phyloP scores from a whole-genome alignment of 2,888 invertebrate genomes.

The Heliconius aoede region DNA sequence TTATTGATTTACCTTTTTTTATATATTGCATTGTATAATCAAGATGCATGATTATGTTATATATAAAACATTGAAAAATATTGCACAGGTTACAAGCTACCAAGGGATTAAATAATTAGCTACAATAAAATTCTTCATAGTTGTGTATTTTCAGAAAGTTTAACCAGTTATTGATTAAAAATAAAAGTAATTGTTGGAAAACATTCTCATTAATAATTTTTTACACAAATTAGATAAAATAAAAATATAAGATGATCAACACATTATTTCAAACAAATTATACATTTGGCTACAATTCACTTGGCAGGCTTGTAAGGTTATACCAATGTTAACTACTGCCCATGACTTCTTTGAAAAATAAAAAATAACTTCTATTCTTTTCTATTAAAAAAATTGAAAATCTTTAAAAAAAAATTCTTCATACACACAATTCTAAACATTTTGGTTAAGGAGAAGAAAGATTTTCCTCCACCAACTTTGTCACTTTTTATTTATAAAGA shows the following conservation, averaged over 20 bases:
- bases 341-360: background rate
- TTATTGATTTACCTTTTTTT: background rate
- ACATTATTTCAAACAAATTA: slow-evolving; percentile 75
- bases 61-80: slow-evolving; percentile 14
- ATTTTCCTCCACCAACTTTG: background rate
- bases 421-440: background rate
- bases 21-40: background rate
- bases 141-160: slow-evolving; percentile 78
- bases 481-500: background rate
- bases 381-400: background rate
- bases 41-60: background rate
- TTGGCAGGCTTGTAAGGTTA: slow-evolving; percentile 65
- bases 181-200: slow-evolving; percentile 70
- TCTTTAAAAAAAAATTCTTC: background rate
- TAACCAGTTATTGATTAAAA: slow-evolving; percentile 72
- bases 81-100: slow-evolving; percentile 2
- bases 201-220: slow-evolving; percentile 74
- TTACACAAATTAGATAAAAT: slow-evolving; percentile 80
- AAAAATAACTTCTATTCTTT: slow-evolving; percentile 12
- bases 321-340: slow-evolving; percentile 50
- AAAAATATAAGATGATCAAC: slow-evolving; percentile 80
- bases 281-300: slow-evolving; percentile 79
- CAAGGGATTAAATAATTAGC: slow-evolving; percentile 31
- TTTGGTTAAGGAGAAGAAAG: background rate
- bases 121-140: slow-evolving; percentile 69